Base-by-base conservation (phyloP, 2,113 vertebrate species). In the Monarcha castaneiventris region DNA sequence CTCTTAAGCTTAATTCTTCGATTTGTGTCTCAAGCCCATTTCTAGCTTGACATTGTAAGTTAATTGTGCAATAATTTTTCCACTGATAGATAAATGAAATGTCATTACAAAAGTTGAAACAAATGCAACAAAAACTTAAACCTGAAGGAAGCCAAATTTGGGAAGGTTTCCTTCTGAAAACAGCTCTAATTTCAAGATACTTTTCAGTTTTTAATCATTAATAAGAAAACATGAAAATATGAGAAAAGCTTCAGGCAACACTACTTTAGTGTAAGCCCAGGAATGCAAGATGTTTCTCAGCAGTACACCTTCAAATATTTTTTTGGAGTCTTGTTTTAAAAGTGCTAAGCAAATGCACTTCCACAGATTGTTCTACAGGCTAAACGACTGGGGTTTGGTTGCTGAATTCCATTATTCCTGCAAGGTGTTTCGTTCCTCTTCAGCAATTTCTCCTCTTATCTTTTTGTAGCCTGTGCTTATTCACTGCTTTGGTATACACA, bases 241-340 rank as follows among this genome's bases (percentile, higher is more conserved):
- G 56, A 92, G 46, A 91, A 86, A 88, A 44, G 35, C 83, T 95
- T 81, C 79, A 87, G 86, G 86, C 81, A 94, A 62, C 37, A 51
- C 48, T 46, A 37, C 48, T 89, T 90, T n/a, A 92, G 52, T 82
- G n/a, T 59, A 95, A 86, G 35, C 58, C 59, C 75, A 76, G 80
- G 73, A 94, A 95, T 61, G 87, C 69, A 94, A 86, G 90, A 95
- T 72, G 49, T 76, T 94, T 95, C 89, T 93, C 66, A 84, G 73
- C 67, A 82, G 80, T 74, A 93, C 76, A 93, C 61, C 76, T 93
- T 94, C 79, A 86, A 83, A 72, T 77, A 56, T 7, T 51, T 95
- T 89, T 93, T 79, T 74, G 35, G 88, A 94, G 63, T 56, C 19
- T 93, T 67, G 33, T 82, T 96, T 95, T 84, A 84, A 92, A 81